A percentile compares a stretch with the other conserved stretches of the same genome.
Conservation (phyloP, 2,888 invertebrate genomes). For the Meghimatium bilineatum region DNA sequence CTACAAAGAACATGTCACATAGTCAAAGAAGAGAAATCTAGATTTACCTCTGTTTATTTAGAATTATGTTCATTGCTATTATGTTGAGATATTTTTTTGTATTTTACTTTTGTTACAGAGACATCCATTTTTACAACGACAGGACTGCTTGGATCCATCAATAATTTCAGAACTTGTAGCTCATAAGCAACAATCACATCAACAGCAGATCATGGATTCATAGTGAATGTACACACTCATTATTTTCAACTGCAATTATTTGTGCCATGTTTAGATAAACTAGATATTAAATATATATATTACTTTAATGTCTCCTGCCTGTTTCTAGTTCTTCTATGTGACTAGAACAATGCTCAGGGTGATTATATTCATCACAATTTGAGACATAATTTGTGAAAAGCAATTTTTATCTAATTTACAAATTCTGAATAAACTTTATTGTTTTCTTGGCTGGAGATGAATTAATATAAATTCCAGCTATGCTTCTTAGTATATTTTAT, state of each 20-base stretch:
- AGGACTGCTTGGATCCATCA: slow-evolving; percentile 36
- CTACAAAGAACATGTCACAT: too few relatives aligned
- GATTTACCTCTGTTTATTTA: too few relatives aligned
- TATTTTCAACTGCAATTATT: not conserved
- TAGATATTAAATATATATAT: too few relatives aligned
- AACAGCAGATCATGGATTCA: slow-evolving; percentile 17
- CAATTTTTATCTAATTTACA: not conserved
- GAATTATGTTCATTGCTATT: not conserved
- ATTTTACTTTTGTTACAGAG: slow-evolving; percentile 14
- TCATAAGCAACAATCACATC: slow-evolving; percentile 15
- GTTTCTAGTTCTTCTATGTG: too few relatives aligned
- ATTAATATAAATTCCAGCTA: not conserved
- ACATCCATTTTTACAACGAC: slow-evolving; percentile 34
- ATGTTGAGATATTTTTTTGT: not conserved
- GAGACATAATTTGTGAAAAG: too few relatives aligned
- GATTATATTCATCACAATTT: too few relatives aligned
- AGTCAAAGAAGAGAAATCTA: too few relatives aligned
- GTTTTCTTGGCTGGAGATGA: not conserved
- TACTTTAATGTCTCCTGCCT: too few relatives aligned
- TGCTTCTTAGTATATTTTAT: not conserved
- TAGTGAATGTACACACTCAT: not conserved
- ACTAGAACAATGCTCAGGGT: too few relatives aligned
- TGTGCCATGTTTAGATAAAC: not conserved
- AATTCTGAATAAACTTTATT: not conserved
- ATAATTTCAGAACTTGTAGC: slow-evolving; percentile 35